Evolutionary conservation across 1,140 invertebrate species (phyloP).

Genomic region (Zaprionus lachaisei): DNA sequence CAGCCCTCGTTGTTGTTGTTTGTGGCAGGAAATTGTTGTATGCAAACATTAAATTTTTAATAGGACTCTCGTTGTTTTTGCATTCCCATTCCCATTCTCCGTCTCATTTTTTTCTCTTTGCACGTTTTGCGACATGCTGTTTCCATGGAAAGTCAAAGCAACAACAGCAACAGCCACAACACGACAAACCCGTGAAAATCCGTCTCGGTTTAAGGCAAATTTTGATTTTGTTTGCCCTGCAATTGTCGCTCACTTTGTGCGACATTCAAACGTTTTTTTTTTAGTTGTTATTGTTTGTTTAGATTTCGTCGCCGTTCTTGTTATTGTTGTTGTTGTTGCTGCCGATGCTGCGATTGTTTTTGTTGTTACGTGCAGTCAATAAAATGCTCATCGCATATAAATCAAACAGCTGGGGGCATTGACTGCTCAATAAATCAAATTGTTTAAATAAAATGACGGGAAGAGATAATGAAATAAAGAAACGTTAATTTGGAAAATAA

Average conservation of each 20-base stretch:
- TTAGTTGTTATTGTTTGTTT: slow-evolving; percentile 4
- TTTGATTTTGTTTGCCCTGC: slow-evolving; percentile 38
- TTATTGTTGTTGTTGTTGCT: neutral
- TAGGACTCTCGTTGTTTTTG: slow-evolving; percentile 53
- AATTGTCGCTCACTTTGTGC: slow-evolving; percentile 23
- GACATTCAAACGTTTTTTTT: neutral
- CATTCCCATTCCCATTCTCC: neutral
- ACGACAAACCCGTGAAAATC: slow-evolving; percentile 28
- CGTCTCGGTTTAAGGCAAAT: slow-evolving; percentile 10
- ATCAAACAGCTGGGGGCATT: slow-evolving; percentile 65
- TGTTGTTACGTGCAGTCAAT: slow-evolving; percentile 15
- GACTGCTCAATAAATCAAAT: slow-evolving; percentile 43
- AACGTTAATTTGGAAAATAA: no score
- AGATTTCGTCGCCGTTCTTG: neutral
- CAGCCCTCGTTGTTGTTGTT: slow-evolving; percentile 41
- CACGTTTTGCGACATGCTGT: slow-evolving; percentile 29
- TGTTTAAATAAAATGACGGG: slow-evolving; percentile 17
- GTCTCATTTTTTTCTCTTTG: slow-evolving; percentile 13
- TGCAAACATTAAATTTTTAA: slow-evolving; percentile 80
- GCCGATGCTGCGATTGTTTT: no score
- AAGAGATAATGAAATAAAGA: no score
- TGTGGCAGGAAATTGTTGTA: slow-evolving; percentile 72
- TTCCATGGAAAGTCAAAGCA: slow-evolving; percentile 19
- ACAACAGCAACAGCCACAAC: neutral
- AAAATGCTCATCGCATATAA: slow-evolving; percentile 16